Base-by-base conservation (phyloP, 1,140 invertebrate species). In the Diachasma alloeum region DNA sequence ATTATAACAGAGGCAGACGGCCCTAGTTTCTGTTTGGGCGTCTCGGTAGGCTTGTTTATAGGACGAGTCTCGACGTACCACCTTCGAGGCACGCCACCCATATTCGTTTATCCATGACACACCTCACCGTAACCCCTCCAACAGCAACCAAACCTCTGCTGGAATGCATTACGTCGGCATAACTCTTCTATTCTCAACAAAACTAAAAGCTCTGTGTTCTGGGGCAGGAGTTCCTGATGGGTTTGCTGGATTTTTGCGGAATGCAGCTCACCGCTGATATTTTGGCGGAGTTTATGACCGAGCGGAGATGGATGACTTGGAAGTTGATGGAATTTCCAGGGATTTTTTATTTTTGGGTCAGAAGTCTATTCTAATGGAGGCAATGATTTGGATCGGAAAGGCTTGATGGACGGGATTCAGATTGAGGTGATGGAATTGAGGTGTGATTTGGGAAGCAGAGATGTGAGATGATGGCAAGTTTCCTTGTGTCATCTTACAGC, bases 21-120 rank as follows among this genome's bases (percentile, higher is more conserved):
- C 48, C 46, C 53, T 76, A 76, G 68, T 56, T 76, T 70, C 59
- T 46, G 31, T 36, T 66, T 67, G 63, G 73, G 73, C 37, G 73
- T 63, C 73, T 67, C 37, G 26, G 31, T 66, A 46, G 68, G 74
- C 74, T 76, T 76, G 74, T 76, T 76, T 76, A 76, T 76, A 76
- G 74, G 59, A 76, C 74, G 37, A 76, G 39, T 24, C 67, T 76
- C 44, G 74, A 71, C 74, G 68, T 71, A 76, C 74, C 74, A 76
- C 48, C 74, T 76, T 75, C 44, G 36, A 71, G 63, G 68, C 74
- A 76, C 68, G 74, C 74, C 37, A 71, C 66, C 42, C 48, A 59
- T 26, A 46, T 59, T 63, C 39, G n/a, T 48, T 71, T 69, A 31
- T 36, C 67, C 68, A 76, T 53, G 74, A 71, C 74, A 76, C 66